A percentile compares a stretch with the other conserved stretches of the same genome.
Evolutionary conservation across 53 echinoderm and acorn worm species (phyloP).

Genomic region (Holothuria leucospilota): DNA sequence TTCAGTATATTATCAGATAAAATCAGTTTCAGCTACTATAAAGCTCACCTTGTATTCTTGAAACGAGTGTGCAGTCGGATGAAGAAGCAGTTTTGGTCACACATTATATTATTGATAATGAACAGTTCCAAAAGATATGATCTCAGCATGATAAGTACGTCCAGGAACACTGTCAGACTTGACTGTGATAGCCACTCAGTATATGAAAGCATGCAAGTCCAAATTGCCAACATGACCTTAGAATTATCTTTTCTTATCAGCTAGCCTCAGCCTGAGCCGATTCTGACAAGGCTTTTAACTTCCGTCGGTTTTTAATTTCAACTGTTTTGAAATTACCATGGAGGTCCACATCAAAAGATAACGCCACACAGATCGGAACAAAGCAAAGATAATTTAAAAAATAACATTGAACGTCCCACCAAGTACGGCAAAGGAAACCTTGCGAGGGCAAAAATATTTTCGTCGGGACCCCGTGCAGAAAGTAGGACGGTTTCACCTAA

Average conservation of each 20-base stretch:
- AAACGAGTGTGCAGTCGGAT: too few relatives aligned
- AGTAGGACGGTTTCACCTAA: slow-evolving; percentile 31
- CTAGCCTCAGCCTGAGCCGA: background rate
- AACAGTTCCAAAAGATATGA: too few relatives aligned
- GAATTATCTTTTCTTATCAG: slow-evolving; percentile 28
- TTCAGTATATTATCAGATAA: too few relatives aligned
- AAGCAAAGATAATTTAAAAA: background rate
- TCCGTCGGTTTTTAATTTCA: slow-evolving; percentile 17
- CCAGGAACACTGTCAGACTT: too few relatives aligned
- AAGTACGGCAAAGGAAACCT: slow-evolving; percentile 14
- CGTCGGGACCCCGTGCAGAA: slow-evolving; percentile 32
- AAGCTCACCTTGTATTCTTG: too few relatives aligned
- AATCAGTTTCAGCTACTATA: too few relatives aligned
- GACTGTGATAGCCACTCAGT: too few relatives aligned
- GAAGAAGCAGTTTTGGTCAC: too few relatives aligned
- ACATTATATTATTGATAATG: too few relatives aligned
- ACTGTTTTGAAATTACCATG: slow-evolving; percentile 30
- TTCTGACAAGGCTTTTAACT: slow-evolving; percentile 22
- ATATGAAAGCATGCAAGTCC: slow-evolving; percentile 1
- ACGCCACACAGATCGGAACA: slow-evolving; percentile 18
- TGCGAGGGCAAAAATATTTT: slow-evolving; percentile 26
- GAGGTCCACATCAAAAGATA: slow-evolving; percentile 21
- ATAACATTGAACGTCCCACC: background rate
- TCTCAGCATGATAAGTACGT: too few relatives aligned
- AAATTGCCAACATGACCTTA: slow-evolving; percentile 37